Evolutionary conservation across 2,888 invertebrate species (phyloP), one percentile per base, ranked within the genome.

Genomic region (Parnassius glacialis): DNA sequence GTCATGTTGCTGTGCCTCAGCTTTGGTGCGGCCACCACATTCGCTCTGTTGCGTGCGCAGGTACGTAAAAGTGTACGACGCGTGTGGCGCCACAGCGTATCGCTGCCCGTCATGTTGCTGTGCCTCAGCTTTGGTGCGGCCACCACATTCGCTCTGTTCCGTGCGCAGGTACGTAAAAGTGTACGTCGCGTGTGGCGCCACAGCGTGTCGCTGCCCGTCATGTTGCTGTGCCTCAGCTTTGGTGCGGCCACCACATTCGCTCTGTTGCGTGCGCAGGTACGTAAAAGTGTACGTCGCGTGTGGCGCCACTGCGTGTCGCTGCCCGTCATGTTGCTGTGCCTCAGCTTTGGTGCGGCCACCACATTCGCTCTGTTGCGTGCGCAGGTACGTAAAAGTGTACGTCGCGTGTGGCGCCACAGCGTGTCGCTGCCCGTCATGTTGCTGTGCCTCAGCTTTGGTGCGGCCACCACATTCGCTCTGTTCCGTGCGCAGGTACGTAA

Each of bases 221-320:
- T 20, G 16, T 20, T 20, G 16, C 16, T 20, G 16, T 20, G 16
- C 16, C 16, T 20, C 16, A 20, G 16, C 16, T 20, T 20, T 20
- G 16, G 97, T 55, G 96, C 97, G 75, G 90, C 94, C 65, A 95
- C 96, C 59, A 97, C 97, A 92, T 96, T 97, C 78, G 93, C 95
- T 58, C 94, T 97, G 76, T 90, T 94, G 95, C 75, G 94, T 98
- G 68, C 98, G n/a, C n/a, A 98, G 95, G 98, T 96, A 96, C 97
- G 1, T 93, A 95, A 61, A 98, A 98, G 98, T 94, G 95, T 69
- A 13, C 93, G 98, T 20, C 95, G 97, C 72, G 93, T 95, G 66
- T 97, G 97, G 88, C 94, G 97, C 25, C 98, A 20, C 16, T 94
- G 95, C 71, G 95, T 98, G 66, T 97, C 97, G 65, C 93, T 97